Percentiles rank a stretch among this genome's conserved stretches.
Conservation (phyloP, 2,888 invertebrate genomes). For the Hartigia nigra region DNA sequence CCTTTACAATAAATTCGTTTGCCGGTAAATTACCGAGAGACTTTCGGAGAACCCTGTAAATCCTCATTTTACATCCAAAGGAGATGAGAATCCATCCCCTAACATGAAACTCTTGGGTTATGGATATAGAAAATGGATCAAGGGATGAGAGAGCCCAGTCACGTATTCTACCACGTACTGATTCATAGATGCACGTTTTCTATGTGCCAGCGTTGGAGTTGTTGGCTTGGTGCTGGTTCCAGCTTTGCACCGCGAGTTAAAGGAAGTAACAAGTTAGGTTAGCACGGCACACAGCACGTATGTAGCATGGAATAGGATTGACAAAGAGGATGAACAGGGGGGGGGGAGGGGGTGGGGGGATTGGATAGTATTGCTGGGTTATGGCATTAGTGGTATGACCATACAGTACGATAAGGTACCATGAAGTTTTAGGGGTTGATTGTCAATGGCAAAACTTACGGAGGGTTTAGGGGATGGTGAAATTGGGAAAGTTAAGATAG, state of each 20-base stretch:
- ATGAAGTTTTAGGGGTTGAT: background rate
- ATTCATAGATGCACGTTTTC: background rate
- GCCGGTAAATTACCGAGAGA: background rate
- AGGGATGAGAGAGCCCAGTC: background rate
- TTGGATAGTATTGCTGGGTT: too few relatives aligned
- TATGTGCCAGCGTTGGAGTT: background rate
- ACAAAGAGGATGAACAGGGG: slow-evolving; percentile 4
- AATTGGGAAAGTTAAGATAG: background rate
- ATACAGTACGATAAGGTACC: background rate
- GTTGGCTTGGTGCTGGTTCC: slow-evolving; percentile 11
- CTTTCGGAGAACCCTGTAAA: background rate
- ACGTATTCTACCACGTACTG: background rate
- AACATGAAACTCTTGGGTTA: background rate
- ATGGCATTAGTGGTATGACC: too few relatives aligned
- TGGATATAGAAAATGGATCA: background rate
- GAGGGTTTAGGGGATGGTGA: background rate
- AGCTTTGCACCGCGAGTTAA: slow-evolving; percentile 40
- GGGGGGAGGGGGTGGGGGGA: too few relatives aligned
- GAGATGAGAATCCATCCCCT: background rate
- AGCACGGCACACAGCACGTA: slow-evolving; percentile 39
- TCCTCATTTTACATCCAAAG: background rate
- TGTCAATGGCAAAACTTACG: background rate
- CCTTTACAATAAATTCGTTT: background rate
- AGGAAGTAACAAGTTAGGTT: slow-evolving; percentile 48
- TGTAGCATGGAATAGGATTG: slow-evolving; percentile 15